These are phyloP conservation scores for Eupithecia tripunctaria DNA, from an alignment of 2,888 invertebrate genomes.

Conservation along the genomic window DNA sequence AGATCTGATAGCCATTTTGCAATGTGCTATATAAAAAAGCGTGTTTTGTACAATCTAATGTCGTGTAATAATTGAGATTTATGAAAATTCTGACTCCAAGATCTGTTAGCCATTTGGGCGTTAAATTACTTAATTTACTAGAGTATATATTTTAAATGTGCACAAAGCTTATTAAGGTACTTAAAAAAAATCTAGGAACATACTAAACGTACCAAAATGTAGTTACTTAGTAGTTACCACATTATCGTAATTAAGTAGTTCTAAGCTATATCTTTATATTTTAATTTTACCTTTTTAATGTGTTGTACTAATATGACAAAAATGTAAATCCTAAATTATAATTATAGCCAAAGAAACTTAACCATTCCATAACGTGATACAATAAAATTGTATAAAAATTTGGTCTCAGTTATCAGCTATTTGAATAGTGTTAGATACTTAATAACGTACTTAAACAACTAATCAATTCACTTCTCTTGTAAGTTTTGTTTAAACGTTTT, in stretches of 20 bases:
- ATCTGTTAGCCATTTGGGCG: too few relatives aligned
- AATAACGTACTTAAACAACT: background rate
- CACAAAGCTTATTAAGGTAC: background rate
- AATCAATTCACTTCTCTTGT: background rate
- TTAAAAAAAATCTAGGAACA: background rate
- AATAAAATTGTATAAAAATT: background rate
- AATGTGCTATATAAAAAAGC: background rate
- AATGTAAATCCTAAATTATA: background rate
- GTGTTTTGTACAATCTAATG: background rate
- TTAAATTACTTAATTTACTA: background rate
- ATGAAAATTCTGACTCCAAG: background rate
- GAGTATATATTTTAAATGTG: background rate
- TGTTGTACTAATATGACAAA: background rate
- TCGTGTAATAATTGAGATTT: background rate
- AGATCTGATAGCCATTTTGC: background rate
- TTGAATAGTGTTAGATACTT: background rate
- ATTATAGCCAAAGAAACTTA: conserved; percentile 44
- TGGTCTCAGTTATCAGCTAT: background rate
- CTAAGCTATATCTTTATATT: background rate
- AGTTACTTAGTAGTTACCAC: background rate
- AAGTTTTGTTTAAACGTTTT: background rate
- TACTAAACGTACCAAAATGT: background rate
- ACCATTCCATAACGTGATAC: conserved; percentile 34
- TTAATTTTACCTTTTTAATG: background rate
- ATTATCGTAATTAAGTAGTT: conserved; percentile 1